Evolutionary conservation across 2,797 vertebrate species (phyloP).

Genomic region (Anabas testudineus): DNA sequence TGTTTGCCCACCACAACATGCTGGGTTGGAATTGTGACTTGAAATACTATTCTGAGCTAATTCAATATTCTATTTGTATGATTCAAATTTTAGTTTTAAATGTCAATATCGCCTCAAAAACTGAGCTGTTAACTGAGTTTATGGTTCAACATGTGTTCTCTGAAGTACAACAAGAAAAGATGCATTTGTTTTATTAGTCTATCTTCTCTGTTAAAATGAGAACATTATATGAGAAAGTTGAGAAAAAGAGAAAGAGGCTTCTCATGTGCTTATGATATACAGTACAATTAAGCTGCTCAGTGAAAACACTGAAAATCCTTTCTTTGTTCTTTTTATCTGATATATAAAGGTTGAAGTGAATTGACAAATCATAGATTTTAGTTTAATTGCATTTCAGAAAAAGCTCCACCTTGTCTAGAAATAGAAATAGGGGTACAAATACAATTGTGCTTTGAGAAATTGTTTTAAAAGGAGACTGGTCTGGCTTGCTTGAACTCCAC

Average conservation of each 20-base stretch:
- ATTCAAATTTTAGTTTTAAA: constrained; percentile 80
- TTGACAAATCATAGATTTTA: no score
- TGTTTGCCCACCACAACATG: constrained; percentile 58
- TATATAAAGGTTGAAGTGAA: no score
- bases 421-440: no score
- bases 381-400: constrained; percentile 28
- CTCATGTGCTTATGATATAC: no score
- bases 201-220: constrained; percentile 36
- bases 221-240: constrained; percentile 20
- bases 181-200: constrained; percentile 33
- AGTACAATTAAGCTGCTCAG: no score
- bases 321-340: no score
- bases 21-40: constrained; percentile 69
- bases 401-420: no score
- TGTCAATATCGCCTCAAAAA: constrained; percentile 79
- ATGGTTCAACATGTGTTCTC: constrained; percentile 48
- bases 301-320: no score
- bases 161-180: constrained; percentile 38
- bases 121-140: constrained; percentile 59
- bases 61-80: constrained; percentile 77
- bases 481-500: constrained; percentile 31
- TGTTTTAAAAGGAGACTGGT: constrained; percentile 30
- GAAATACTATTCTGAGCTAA: constrained; percentile 77
- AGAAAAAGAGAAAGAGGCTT: not conserved
- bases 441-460: constrained; percentile 16